Evolutionary conservation across 2,888 invertebrate species (phyloP), one percentile per base, ranked within the genome.

Genomic region (Cryptus viduatorius): DNA sequence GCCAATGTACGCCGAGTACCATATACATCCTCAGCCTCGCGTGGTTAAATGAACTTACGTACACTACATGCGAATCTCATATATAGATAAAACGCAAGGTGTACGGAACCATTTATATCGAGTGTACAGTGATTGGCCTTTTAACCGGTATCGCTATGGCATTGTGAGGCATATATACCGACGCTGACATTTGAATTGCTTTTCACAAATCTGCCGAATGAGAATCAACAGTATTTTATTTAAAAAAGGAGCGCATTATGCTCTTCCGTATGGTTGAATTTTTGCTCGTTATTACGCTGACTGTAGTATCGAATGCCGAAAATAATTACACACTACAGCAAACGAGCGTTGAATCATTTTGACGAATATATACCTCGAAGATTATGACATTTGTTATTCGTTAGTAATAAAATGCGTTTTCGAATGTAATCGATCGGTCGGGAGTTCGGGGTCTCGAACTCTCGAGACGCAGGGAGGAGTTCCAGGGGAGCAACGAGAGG

Each of bases 171-270:
- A 3, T 24, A 92, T 91, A 89, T 88, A 88, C 90, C 24, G 24
- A 24, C 24, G 24, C 24, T 24, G 24, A 24, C 24, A 24, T 24
- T 24, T 24, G 24, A 3, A 24, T 24, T 24, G 24, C 24, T 24
- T 24, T 24, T 24, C 24, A 24, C 3, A 24, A 24, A 24, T 24
- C 24, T 24, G 24, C 24, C 24, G 24, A 24, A 24, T 3, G 24
- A 24, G 24, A 24, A 24, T 24, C 24, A 24, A 1, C 24, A 24
- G 24, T 24, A 1, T 24, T 24, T 24, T 24, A 24, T 24, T 24
- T 3, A 24, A 24, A 1, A 89, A 88, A 87, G 87, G 88, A 88
- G 91, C 90, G 92, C 91, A 91, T 93, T 92, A 91, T 65, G 44
- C 46, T 8, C 5, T 37, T 16, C 19, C 37, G 19, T 53, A 50